Conservation (phyloP, 2,797 vertebrate species). For the Scyliorhinus canicula region DNA sequence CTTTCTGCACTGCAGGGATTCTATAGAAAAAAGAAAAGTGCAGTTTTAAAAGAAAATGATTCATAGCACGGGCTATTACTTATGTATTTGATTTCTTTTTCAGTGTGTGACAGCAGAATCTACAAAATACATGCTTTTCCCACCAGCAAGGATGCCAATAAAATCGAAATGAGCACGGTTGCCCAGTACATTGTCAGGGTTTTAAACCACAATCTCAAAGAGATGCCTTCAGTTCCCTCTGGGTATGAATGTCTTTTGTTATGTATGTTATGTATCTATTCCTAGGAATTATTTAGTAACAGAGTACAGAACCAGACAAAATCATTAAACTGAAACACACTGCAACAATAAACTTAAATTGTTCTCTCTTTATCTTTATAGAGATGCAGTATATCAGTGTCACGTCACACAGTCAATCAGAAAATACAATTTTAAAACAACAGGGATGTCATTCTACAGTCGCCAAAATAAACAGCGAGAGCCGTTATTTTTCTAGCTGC, state of each 20-base stretch:
- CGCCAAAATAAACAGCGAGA: neutral
- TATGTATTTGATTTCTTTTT: neutral
- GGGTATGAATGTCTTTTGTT: neutral
- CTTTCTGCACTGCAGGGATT: too few species aligned
- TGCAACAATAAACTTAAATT: neutral
- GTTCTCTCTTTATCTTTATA: neutral
- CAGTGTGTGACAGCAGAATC: neutral
- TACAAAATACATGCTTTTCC: neutral
- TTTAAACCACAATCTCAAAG: neutral
- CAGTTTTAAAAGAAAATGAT: neutral
- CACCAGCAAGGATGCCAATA: slow-evolving; percentile 4
- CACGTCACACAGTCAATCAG: neutral
- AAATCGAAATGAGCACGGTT: neutral
- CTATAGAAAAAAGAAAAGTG: too few species aligned
- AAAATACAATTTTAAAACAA: neutral
- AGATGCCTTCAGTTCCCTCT: neutral
- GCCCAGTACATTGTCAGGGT: neutral
- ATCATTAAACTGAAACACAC: neutral
- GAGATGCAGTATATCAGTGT: neutral
- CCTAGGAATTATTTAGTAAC: neutral
- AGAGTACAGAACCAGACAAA: neutral
- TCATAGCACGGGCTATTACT: neutral
- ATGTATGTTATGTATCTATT: neutral
- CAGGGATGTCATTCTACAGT: neutral
- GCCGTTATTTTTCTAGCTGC: neutral